Conservation (phyloP, 1,140 invertebrate species). For the Whitmania pigra region DNA sequence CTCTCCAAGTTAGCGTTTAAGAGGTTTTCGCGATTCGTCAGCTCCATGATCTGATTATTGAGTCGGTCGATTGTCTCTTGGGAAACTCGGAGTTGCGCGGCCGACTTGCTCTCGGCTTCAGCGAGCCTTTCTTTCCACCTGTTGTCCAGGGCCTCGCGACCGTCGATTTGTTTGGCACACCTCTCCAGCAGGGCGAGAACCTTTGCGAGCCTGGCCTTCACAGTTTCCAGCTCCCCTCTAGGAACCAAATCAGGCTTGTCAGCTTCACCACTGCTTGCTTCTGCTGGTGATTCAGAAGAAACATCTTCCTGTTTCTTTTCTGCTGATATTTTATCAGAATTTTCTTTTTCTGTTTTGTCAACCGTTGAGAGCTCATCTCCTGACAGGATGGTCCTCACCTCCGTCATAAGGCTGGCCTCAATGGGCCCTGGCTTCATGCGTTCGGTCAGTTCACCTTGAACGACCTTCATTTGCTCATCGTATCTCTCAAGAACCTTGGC, state of each 20-base stretch:
- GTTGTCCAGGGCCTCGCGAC: background rate
- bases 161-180: background rate
- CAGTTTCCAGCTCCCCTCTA: background rate
- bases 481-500: constrained; percentile 3
- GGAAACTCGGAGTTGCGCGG: background rate
- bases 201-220: background rate
- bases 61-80: background rate
- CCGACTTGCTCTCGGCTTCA: background rate
- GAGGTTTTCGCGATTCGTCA: background rate
- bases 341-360: background rate
- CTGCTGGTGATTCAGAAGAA: background rate
- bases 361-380: background rate
- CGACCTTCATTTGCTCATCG: constrained; percentile 1
- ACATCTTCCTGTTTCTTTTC: background rate
- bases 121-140: background rate
- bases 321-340: background rate
- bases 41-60: constrained; percentile 3
- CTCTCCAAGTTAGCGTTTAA: background rate
- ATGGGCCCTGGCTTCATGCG: background rate
- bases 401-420: background rate
- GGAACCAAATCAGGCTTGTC: background rate
- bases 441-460: background rate
- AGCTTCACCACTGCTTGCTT: background rate
- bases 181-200: background rate
- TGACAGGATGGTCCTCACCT: background rate